Evolutionary conservation across 30 jellyfish, hydroid and myxozoan genomes (phyloP), one percentile per base, ranked within the genome.

Genomic region (Turritopsis dohrnii): DNA sequence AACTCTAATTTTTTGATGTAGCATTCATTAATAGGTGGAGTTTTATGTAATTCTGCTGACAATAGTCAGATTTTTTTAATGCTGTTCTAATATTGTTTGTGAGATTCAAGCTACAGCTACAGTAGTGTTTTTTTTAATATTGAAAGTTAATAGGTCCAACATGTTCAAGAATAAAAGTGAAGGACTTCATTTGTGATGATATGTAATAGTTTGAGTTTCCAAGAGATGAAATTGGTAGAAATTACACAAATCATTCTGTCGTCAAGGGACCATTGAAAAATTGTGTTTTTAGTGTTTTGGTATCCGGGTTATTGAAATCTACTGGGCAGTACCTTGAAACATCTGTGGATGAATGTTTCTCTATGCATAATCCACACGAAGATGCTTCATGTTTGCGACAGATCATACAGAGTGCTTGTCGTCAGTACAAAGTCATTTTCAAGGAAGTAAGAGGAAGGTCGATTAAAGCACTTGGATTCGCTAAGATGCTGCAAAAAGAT

Each of bases 401-500:
- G 53, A 89, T 71, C 52, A 90, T 84, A 79, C 76, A 82, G 52
- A 92, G 80, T 65, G 92, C 88, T 20, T 89, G 95, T 81, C 75
- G 96, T 28, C 85, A 89, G 71, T 91, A 84, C 76, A 94, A 88
- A 81, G 77, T 72, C 60, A 25, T 94, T 29, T 83, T 89, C 84
- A 94, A 89, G 52, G 99, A 94, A 75, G 84, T 86, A 24, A 69
- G 95, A 22, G 95, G 88, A 53, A 69, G 97, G 60, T 81, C 96
- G 9, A 76, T 95, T n/a, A 94, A 94, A 85, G 99, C 96, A 18
- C 92, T 94, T 52, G 99, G 97, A 20, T 94, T 94, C 79, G 97
- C 97, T 52, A 94, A 89, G 26, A 76, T 94, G 96, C 94, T 94
- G 23, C 96, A 89, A 31, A 94, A 94, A 75, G 99, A 94, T 86